Base-by-base conservation (phyloP, 2,888 invertebrate species). In the Melanchra persicariae region DNA sequence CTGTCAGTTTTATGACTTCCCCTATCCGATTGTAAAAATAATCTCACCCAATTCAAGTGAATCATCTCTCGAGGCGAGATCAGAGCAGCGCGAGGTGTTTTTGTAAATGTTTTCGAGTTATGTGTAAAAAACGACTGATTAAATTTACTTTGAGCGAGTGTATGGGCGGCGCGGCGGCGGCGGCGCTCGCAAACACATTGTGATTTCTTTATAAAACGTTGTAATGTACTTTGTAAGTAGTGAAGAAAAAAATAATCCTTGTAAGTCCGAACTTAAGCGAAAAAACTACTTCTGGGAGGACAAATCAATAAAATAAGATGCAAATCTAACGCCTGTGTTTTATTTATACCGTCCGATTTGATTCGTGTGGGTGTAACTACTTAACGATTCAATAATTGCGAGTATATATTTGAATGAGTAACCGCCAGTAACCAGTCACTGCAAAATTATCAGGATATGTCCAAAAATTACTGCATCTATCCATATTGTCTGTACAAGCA, bases 271-370 rank as follows among this genome's bases (percentile, higher is more conserved):
- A 91, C 94, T 88, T 92, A 74, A 82, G 92, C 92, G 90, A 92
- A 93, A 93, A 93, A 92, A 92, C 92, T 92, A 73, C 92, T 93
- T 94, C 91, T 93, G 92, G 91, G 91, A 94, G 95, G 94, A 95
- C 94, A 92, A 93, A 95, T 94, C 93, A 95, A 95, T 96, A 96
- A 96, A 79, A 96, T 95, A 94, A 93, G 93, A 95, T 93, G 93
- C 92, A 93, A 95, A 95, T 94, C 93, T 91, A 91, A 52, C 67
- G 81, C 74, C 55, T 87, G 90, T 88, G 91, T 94, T 95, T 94
- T 86, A 92, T 94, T 94, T 91, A 26, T 45, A 34, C 34, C 17
- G 60, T 34, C 60, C 59, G 47, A 24, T 3, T 57, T 51, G 24
- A 57, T 51, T 70, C 3, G 17, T 10, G 17, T 52, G 54, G 59